Evolutionary conservation across 2,888 invertebrate species (phyloP), one percentile per base, ranked within the genome.

Genomic region (Caenorhabditis panamensis): DNA sequence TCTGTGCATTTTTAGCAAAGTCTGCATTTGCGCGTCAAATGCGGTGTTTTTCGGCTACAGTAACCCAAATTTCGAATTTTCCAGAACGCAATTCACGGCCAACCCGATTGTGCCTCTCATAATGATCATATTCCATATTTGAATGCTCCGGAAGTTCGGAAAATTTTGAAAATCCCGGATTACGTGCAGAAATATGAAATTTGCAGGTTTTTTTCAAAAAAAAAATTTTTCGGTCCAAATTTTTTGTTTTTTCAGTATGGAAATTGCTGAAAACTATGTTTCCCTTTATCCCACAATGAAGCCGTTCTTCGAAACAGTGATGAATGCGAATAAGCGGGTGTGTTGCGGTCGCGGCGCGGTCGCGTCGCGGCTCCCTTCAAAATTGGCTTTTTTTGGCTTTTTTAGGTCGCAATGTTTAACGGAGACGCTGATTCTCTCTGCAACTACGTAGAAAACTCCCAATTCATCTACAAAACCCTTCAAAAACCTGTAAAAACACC

Each of bases 351-450:
- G 31, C 31, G 31, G 4, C 31, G 31, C 31, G 31, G 31, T 9
- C 9, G 9, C 31, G n/a, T n/a, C n/a, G n/a, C n/a, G n/a, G 16
- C 16, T 20, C 49, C 49, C 5, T 9, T 9, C 9, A 44, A 28
- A 68, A 41, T 13, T 22, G 11, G 18, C n/a, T n/a, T n/a, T 47
- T 11, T 26, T 5, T 20, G 22, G 9, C 11, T 16, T 22, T 28
- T 31, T 68, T 56, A 84, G 62, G 88, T 92, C 2, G 77, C 92
- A 66, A 88, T 93, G 53, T 93, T 92, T 89, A 93, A 92, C 84
- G 93, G 93, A 6, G 92, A 93, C 88, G 90, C 92, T 28, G 89
- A 93, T 84, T 92, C 92, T 90, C 91, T 92, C 1, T 93, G 92
- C 87, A 92, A 92, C 84, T 92, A 92, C 83, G 90, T 92, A 1